A percentile compares a stretch with the other conserved stretches of the same genome.
phyloP scores from a whole-genome alignment of 2,797 vertebrate genomes.

The Pitangus sulphuratus region DNA sequence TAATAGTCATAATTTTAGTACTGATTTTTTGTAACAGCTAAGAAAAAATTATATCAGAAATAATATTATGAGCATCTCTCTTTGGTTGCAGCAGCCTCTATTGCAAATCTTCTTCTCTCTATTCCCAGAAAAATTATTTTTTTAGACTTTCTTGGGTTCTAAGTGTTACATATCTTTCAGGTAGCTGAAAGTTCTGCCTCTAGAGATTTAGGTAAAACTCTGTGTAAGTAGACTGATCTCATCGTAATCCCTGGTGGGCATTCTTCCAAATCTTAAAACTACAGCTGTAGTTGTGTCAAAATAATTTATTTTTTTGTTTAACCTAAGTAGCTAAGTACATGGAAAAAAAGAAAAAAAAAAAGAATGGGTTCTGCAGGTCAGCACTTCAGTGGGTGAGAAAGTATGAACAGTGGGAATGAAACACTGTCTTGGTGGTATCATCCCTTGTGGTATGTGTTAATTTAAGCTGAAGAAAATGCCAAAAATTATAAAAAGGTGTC shows the following conservation, averaged over 20 bases:
- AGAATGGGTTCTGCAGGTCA: neutral
- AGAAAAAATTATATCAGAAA: neutral
- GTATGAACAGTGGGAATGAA: neutral
- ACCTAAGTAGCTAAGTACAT: neutral
- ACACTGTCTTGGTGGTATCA: neutral
- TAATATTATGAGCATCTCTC: neutral
- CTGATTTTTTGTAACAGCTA: neutral
- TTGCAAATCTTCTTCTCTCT: neutral
- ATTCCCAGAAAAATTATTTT: neutral
- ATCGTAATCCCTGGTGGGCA: neutral
- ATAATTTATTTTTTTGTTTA: neutral
- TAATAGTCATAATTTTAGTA: neutral
- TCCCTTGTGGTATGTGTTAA: neutral
- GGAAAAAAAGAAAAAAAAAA: neutral
- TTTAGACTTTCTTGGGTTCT: neutral
- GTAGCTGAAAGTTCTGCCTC: neutral
- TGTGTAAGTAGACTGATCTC: neutral
- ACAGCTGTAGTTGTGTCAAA: neutral
- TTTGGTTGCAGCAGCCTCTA: neutral
- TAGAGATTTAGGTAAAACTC: neutral
- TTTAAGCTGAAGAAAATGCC: neutral
- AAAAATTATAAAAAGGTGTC: neutral
- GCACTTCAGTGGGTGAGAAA: neutral
- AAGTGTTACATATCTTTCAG: neutral
- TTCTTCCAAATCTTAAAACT: slow-evolving; percentile 2